phyloP scores from a whole-genome alignment of 1,140 invertebrate genomes.

The Lanistes nyassanus region DNA sequence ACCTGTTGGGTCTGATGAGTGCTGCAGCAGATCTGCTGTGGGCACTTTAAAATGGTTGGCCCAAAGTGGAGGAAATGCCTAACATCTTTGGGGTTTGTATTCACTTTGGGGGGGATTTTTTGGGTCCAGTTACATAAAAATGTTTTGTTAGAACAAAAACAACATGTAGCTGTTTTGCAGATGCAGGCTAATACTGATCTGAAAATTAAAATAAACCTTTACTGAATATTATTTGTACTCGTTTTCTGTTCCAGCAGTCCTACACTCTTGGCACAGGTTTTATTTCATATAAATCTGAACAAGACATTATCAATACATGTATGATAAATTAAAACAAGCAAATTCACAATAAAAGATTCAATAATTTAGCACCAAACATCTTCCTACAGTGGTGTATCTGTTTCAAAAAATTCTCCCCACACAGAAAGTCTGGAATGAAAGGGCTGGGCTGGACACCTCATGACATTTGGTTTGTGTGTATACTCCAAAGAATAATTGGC shows the following conservation, averaged over 20 bases:
- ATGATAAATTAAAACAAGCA: not conserved
- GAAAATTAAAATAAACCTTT: not conserved
- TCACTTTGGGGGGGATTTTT: too few relatives aligned
- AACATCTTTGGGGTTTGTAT: too few relatives aligned
- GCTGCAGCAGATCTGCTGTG: too few relatives aligned
- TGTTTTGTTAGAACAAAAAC: too few relatives aligned
- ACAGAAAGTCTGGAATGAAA: conserved; percentile 79
- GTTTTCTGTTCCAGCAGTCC: not conserved
- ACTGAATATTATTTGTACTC: not conserved
- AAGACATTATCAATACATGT: too few relatives aligned
- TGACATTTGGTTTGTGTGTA: conserved; percentile 70
- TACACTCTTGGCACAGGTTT: not conserved
- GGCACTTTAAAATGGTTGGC: too few relatives aligned
- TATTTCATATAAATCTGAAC: not conserved
- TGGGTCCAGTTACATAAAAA: too few relatives aligned
- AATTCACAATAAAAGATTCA: not conserved
- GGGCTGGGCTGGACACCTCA: conserved; percentile 76
- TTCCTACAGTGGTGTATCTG: not conserved
- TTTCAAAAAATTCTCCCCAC: conserved; percentile 73
- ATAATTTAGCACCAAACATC: not conserved
- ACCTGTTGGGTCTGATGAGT: too few relatives aligned
- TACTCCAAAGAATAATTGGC: conserved; percentile 68
- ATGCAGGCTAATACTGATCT: too few relatives aligned
- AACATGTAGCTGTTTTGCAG: too few relatives aligned
- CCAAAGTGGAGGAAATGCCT: too few relatives aligned